Conservation (phyloP, 1,140 invertebrate genomes). For the Anastrepha ludens region DNA sequence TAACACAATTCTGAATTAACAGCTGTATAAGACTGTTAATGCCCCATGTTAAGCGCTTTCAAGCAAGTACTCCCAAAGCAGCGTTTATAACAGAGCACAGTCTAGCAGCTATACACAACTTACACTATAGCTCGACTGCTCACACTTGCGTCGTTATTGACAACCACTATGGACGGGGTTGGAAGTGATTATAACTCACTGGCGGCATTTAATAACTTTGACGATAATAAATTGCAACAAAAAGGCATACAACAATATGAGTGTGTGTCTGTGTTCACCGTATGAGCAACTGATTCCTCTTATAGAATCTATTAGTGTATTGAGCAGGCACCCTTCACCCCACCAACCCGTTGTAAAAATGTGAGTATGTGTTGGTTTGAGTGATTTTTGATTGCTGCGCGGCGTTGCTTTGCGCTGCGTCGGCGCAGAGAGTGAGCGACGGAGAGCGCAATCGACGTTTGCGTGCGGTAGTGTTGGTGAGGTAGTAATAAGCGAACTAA, state of each 20-base stretch:
- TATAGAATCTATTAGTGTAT: background rate
- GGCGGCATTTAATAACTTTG: slow-evolving; percentile 51
- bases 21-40: background rate
- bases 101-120: background rate
- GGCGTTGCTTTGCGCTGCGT: slow-evolving; percentile 58
- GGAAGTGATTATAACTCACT: slow-evolving; percentile 44
- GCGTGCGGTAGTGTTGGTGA: background rate
- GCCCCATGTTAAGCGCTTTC: background rate
- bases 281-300: too few species aligned
- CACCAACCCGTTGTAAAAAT: background rate
- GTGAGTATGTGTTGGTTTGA: slow-evolving; percentile 65
- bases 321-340: background rate
- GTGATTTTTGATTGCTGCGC: slow-evolving; percentile 73
- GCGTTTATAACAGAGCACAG: background rate
- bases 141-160: background rate
- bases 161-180: background rate
- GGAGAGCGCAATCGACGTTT: background rate
- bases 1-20: background rate
- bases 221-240: slow-evolving; percentile 41
- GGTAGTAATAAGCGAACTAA: slow-evolving; percentile 45
- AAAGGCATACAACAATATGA: background rate
- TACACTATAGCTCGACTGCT: background rate
- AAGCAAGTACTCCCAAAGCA: background rate
- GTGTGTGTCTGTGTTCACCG: background rate
- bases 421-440: slow-evolving; percentile 36